These are phyloP conservation scores for Lagopus leucura DNA, from an alignment of 2,113 vertebrate genomes.

Conservation along the genomic window DNA sequence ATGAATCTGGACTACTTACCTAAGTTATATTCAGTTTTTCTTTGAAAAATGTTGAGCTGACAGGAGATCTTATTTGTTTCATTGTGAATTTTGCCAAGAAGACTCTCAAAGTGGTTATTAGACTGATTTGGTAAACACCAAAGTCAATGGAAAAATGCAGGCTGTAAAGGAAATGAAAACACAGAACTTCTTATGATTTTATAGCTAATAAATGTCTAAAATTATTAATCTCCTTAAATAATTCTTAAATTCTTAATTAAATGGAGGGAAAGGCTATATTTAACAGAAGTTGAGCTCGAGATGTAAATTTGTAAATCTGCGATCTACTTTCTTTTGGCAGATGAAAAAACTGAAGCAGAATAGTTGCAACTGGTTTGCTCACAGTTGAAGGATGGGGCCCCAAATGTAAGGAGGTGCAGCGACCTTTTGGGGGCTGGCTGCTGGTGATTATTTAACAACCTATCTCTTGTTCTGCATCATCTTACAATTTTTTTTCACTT, in stretches of 20 bases:
- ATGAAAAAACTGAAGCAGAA: neutral
- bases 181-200: conserved; percentile 7
- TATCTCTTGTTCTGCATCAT: neutral
- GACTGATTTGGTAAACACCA: neutral
- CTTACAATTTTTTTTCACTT: neutral
- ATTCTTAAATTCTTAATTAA: conserved; percentile 1
- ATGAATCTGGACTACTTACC: neutral
- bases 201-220: conserved; percentile 17
- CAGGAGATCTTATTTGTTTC: neutral
- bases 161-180: neutral
- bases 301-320: neutral
- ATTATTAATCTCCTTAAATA: conserved; percentile 10
- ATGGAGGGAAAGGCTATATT: conserved; percentile 11
- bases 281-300: conserved; percentile 31
- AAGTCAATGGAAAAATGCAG: neutral
- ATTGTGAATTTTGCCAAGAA: conserved; percentile 12
- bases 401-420: rapidly evolving
- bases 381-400: neutral
- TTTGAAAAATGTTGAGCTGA: neutral
- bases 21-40: neutral
- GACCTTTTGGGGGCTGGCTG: neutral
- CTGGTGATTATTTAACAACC: neutral
- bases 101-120: neutral
- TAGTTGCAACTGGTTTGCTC: neutral
- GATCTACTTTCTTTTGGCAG: neutral